A percentile compares a stretch with the other conserved stretches of the same genome.
Conservation (phyloP, 1,140 invertebrate genomes). For the Pseudomyrmex gracilis region DNA sequence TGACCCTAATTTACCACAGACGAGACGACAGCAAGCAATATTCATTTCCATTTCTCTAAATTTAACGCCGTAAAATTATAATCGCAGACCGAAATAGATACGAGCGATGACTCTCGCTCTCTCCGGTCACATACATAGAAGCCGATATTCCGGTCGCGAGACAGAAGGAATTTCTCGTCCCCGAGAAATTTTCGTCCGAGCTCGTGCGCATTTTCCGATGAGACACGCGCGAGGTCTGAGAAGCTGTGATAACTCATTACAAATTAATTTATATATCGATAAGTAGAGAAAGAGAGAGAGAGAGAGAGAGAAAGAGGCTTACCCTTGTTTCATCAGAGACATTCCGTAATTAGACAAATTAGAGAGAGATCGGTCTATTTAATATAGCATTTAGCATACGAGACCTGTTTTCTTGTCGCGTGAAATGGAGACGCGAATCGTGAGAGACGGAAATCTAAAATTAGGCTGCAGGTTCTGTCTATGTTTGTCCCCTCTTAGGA, state of each 20-base stretch:
- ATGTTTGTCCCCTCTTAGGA: slow-evolving; percentile 12
- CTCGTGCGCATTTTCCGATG: too few species aligned
- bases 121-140: background rate
- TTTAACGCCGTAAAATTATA: slow-evolving; percentile 63
- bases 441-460: slow-evolving; percentile 66
- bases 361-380: slow-evolving; percentile 23
- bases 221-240: too few species aligned
- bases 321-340: slow-evolving; percentile 56
- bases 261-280: too few species aligned
- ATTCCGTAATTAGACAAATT: slow-evolving; percentile 30
- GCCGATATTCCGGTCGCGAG: background rate
- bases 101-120: background rate
- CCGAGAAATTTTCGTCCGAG: background rate
- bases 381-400: slow-evolving; percentile 23
- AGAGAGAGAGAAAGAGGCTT: slow-evolving; percentile 45
- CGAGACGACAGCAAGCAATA: background rate
- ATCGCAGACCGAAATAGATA: slow-evolving; percentile 60
- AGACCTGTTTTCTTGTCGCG: background rate
- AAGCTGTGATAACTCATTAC: too few species aligned
- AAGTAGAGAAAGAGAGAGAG: slow-evolving; percentile 15
- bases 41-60: slow-evolving; percentile 56
- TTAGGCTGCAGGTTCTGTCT: slow-evolving; percentile 37
- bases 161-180: background rate
- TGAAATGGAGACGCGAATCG: slow-evolving; percentile 35
- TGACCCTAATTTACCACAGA: slow-evolving; percentile 6